phyloP scores from a whole-genome alignment of 2,797 vertebrate genomes.

The Leptodactylus fallax region DNA sequence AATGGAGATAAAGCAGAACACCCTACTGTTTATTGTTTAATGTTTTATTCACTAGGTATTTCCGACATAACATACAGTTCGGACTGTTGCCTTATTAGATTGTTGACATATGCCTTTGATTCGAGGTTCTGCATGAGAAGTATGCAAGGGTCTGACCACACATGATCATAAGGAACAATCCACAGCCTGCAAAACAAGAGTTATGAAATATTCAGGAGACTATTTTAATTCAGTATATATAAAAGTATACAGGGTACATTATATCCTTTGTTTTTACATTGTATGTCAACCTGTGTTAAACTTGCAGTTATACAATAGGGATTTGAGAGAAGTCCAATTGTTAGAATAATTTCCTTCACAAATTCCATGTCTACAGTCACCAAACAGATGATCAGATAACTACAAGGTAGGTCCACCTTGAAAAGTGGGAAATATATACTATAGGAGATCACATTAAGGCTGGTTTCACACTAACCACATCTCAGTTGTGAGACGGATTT shows the following conservation, averaged over 20 bases:
- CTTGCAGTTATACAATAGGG: not conserved
- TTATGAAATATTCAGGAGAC: not conserved
- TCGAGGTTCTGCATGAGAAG: slow-evolving; percentile 67
- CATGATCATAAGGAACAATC: slow-evolving; percentile 81
- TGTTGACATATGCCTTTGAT: slow-evolving; percentile 8
- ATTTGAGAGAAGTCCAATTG: not conserved
- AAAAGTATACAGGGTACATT: not conserved
- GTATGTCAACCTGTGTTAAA: not conserved
- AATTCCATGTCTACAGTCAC: too few relatives aligned
- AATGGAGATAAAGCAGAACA: too few relatives aligned
- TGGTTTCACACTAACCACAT: too few relatives aligned
- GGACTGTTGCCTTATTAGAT: not conserved
- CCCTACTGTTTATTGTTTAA: not conserved
- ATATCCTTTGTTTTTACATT: not conserved
- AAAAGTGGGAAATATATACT: too few relatives aligned
- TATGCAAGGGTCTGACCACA: slow-evolving; percentile 80
- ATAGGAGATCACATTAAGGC: too few relatives aligned
- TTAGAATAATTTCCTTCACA: too few relatives aligned
- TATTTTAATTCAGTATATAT: not conserved
- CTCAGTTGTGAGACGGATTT: too few relatives aligned
- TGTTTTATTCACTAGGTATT: not conserved
- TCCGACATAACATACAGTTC: not conserved
- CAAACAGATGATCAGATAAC: too few relatives aligned
- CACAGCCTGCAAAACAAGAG: slow-evolving; percentile 70
- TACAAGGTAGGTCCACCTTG: not conserved